A percentile compares a stretch with the other conserved stretches of the same genome.
Evolutionary conservation across 2,888 invertebrate genomes (phyloP).

Genomic region (Teleiodes luculella): DNA sequence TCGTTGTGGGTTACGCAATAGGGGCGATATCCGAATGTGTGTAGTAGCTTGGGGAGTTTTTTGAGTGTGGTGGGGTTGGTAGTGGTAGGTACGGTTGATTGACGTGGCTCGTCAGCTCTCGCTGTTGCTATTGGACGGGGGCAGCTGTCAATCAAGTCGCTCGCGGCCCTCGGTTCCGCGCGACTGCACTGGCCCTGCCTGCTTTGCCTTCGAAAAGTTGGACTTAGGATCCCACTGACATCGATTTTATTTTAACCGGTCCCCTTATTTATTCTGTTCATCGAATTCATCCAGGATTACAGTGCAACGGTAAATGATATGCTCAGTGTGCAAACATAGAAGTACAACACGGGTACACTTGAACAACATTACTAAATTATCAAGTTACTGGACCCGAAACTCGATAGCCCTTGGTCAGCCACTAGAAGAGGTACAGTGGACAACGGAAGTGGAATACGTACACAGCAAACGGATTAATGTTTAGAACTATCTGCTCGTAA

Average conservation of each 20-base stretch:
- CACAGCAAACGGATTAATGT: too few species aligned
- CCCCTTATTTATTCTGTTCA: constrained; percentile 5
- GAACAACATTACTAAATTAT: constrained; percentile 50
- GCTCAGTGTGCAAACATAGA: constrained; percentile 12
- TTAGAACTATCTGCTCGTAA: too few species aligned
- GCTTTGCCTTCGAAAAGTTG: constrained; percentile 16
- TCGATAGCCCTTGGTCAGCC: constrained; percentile 66
- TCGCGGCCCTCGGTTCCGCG: constrained; percentile 65
- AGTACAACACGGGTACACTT: constrained; percentile 25
- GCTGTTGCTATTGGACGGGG: constrained; percentile 87
- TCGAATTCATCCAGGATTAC: neutral
- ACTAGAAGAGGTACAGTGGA: constrained; percentile 40
- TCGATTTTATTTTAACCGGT: neutral
- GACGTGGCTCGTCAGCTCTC: constrained; percentile 89
- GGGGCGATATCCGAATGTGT: constrained; percentile 39
- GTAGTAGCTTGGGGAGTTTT: constrained; percentile 19
- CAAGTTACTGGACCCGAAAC: constrained; percentile 67
- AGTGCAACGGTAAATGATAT: constrained; percentile 11
- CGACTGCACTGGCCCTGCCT: constrained; percentile 43
- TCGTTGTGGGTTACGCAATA: constrained; percentile 37
- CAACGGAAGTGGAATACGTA: constrained; percentile 31
- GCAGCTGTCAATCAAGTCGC: constrained; percentile 87
- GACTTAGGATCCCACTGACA: neutral
- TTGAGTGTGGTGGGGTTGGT: constrained; percentile 47
- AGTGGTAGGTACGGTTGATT: constrained; percentile 77